Evolutionary conservation across 2,113 vertebrate genomes (phyloP).

Genomic region (Plecotus auritus): DNA sequence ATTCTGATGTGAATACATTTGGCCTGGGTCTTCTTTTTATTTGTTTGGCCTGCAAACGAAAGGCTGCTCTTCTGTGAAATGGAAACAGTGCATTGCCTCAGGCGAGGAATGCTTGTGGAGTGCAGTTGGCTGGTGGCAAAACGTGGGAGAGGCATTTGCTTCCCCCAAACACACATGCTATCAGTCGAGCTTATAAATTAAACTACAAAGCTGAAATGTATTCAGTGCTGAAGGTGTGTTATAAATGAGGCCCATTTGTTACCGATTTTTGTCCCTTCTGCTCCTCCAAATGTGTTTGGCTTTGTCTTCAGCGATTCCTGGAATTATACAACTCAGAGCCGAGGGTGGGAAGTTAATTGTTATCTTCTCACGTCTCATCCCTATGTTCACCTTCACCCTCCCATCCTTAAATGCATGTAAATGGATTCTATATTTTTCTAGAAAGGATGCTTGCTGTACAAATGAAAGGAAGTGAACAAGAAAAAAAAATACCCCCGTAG

Average conservation of each 20-base stretch:
- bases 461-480: slow-evolving; percentile 26
- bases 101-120: not conserved
- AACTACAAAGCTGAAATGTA: not conserved
- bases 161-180: not conserved
- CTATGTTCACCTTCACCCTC: not conserved
- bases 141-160: not conserved
- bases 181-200: fast-evolving
- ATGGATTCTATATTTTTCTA: slow-evolving; percentile 16
- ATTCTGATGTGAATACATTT: not conserved
- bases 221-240: fast-evolving
- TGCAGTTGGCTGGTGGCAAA: fast-evolving
- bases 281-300: not conserved
- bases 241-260: fast-evolving
- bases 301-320: not conserved
- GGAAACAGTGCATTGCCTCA: not conserved
- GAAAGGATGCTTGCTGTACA: slow-evolving; percentile 15
- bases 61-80: not conserved
- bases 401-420: slow-evolving; percentile 24
- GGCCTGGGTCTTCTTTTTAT: slow-evolving; percentile 25
- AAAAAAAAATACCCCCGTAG: not conserved
- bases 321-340: not conserved
- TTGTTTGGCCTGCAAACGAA: not conserved
- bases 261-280: not conserved
- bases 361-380: not conserved
- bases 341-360: not conserved